Evolutionary conservation across 1,140 invertebrate genomes (phyloP).

Genomic region (Venturia canescens): DNA sequence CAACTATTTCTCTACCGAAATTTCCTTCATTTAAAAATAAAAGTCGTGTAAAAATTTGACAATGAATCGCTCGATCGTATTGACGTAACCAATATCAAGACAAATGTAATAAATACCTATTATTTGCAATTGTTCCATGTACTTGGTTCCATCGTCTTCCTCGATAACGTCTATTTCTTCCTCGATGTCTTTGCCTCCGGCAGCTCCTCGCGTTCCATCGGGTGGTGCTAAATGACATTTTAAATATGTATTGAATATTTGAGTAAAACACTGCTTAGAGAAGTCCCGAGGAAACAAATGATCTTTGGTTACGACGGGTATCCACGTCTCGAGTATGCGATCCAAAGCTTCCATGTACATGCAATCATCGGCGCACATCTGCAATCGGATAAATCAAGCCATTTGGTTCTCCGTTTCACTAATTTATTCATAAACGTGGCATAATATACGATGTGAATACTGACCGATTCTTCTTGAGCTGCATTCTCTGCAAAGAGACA

Average conservation of each 20-base stretch:
- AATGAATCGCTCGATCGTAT: background rate
- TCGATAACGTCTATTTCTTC: conserved; percentile 84
- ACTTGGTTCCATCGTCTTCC: conserved; percentile 84
- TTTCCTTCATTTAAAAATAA: conserved; percentile 61
- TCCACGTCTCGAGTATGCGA: conserved; percentile 89
- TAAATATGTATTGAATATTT: conserved; percentile 90
- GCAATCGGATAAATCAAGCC: conserved; percentile 46
- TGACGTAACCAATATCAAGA: too few relatives aligned
- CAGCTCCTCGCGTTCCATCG: conserved; percentile 82
- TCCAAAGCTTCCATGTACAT: conserved; percentile 89
- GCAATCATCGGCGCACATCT: conserved; percentile 80
- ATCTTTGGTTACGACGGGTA: conserved; percentile 80
- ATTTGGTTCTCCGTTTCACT: too few relatives aligned
- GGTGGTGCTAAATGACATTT: conserved; percentile 89
- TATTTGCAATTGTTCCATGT: conserved; percentile 83
- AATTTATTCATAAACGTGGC: too few relatives aligned
- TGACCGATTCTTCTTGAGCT: conserved; percentile 86
- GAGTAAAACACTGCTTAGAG: conserved; percentile 75
- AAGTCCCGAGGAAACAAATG: conserved; percentile 78
- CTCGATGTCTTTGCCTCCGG: conserved; percentile 72
- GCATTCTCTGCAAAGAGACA: conserved; percentile 86
- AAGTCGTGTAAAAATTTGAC: background rate
- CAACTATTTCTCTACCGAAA: conserved; percentile 76
- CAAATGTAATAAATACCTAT: conserved; percentile 77
- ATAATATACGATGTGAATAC: conserved; percentile 30